Evolutionary conservation across 1,140 invertebrate genomes (phyloP).

Genomic region (Triops cancriformis): DNA sequence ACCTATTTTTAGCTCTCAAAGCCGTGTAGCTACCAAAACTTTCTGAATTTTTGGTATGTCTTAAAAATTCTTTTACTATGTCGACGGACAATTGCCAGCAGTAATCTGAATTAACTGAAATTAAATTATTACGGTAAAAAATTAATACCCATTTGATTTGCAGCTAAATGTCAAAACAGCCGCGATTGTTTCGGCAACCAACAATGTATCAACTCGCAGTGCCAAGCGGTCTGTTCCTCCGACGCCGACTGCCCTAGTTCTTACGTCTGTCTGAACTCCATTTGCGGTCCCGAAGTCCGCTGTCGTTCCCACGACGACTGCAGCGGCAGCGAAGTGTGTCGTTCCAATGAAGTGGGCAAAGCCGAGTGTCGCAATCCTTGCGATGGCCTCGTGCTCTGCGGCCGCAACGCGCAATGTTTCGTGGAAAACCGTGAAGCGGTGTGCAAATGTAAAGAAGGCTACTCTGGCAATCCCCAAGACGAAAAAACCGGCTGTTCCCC

Average conservation of each 20-base stretch:
- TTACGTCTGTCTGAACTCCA: constrained; percentile 62
- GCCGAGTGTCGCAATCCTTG: constrained; percentile 63
- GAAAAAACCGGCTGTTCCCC: constrained; percentile 61
- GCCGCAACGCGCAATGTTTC: constrained; percentile 66
- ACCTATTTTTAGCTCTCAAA: too few species aligned
- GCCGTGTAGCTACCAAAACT: too few species aligned
- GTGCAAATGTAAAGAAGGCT: constrained; percentile 67
- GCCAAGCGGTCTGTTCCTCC: constrained; percentile 64
- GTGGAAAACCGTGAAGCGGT: constrained; percentile 57
- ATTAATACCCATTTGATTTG: constrained; percentile 32
- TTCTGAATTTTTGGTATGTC: too few species aligned
- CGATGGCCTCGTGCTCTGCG: constrained; percentile 57
- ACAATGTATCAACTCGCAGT: constrained; percentile 62
- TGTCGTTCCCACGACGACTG: constrained; percentile 63
- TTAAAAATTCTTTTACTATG: too few species aligned
- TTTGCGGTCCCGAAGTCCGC: constrained; percentile 51
- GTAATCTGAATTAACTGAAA: too few species aligned
- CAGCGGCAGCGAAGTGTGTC: constrained; percentile 54
- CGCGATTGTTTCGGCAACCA: constrained; percentile 72
- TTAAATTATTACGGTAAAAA: background rate
- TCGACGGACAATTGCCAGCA: too few species aligned
- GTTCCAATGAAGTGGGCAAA: constrained; percentile 55
- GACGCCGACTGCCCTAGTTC: constrained; percentile 69
- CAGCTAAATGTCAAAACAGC: constrained; percentile 59
- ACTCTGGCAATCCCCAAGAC: constrained; percentile 62